phyloP scores from a whole-genome alignment of 2,797 vertebrate genomes.

The Pachyuromys duprasi region DNA sequence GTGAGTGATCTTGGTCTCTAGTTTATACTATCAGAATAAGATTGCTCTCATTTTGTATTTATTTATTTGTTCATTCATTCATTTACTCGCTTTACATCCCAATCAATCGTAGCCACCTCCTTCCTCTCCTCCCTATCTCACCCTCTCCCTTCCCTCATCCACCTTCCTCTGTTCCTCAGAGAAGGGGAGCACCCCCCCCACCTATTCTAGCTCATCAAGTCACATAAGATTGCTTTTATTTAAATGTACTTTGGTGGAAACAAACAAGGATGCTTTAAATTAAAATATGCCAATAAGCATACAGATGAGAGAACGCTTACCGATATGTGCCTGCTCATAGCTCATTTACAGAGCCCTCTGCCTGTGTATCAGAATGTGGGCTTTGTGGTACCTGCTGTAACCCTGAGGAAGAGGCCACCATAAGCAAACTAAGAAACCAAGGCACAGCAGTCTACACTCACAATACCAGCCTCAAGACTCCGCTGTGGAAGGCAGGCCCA shows the following conservation, averaged over 20 bases:
- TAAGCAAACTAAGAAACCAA: constrained; percentile 4
- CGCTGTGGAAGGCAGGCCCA: background rate
- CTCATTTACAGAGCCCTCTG: background rate
- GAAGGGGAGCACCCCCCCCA: too few species aligned
- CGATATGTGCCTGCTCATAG: background rate
- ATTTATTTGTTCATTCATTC: too few species aligned
- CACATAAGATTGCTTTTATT: background rate
- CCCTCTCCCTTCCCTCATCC: too few species aligned
- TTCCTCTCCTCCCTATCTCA: too few species aligned
- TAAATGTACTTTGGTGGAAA: constrained; percentile 20
- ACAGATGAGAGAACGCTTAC: background rate
- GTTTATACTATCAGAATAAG: background rate
- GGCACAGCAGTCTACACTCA: background rate
- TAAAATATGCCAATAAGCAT: background rate
- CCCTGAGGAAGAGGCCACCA: background rate
- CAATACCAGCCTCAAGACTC: background rate
- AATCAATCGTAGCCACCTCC: too few species aligned
- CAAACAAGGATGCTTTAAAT: constrained; percentile 5
- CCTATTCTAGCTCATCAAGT: too few species aligned
- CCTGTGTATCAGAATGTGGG: background rate
- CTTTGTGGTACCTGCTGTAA: background rate
- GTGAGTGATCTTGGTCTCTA: background rate
- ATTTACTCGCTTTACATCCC: too few species aligned
- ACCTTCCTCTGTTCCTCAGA: too few species aligned
- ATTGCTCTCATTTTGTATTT: background rate